phyloP scores from a whole-genome alignment of 2,113 vertebrate species.

The Phaethornis superciliosus region DNA sequence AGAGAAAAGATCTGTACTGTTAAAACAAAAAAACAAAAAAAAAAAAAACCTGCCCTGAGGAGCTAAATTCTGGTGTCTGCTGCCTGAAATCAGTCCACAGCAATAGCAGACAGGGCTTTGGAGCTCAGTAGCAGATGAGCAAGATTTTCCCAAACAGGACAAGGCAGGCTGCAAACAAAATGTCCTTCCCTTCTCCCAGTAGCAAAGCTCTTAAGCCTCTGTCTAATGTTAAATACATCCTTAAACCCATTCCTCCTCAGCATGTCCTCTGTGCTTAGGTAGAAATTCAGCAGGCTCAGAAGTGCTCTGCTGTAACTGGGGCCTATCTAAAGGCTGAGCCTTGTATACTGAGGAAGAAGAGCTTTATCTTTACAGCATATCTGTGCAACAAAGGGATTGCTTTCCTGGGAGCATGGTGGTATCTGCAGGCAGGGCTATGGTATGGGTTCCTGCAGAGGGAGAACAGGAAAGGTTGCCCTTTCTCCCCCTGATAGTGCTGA shows the following conservation, averaged over 20 bases:
- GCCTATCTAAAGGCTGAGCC: neutral
- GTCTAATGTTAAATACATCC: neutral
- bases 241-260: neutral
- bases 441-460: neutral
- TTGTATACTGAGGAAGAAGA: neutral
- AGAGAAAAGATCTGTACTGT: neutral
- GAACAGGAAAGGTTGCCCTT: neutral
- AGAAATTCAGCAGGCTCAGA: neutral
- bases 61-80: neutral
- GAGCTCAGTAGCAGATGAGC: neutral
- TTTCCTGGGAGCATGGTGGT: neutral
- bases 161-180: neutral
- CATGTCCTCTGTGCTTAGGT: neutral
- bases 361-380: neutral
- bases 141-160: neutral
- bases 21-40: neutral
- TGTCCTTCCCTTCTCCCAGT: neutral
- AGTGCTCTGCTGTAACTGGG: neutral
- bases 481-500: neutral
- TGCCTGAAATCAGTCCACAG: neutral
- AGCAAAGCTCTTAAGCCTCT: slow-evolving; percentile 45
- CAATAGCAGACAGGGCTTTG: neutral
- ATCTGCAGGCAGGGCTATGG: neutral
- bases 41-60: neutral
- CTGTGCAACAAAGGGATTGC: neutral